Percentiles rank a stretch among this genome's conserved stretches.
These are phyloP conservation scores for Thereuonema tuberculata DNA, from an alignment of 1,140 invertebrate genomes.

Conservation along the genomic window DNA sequence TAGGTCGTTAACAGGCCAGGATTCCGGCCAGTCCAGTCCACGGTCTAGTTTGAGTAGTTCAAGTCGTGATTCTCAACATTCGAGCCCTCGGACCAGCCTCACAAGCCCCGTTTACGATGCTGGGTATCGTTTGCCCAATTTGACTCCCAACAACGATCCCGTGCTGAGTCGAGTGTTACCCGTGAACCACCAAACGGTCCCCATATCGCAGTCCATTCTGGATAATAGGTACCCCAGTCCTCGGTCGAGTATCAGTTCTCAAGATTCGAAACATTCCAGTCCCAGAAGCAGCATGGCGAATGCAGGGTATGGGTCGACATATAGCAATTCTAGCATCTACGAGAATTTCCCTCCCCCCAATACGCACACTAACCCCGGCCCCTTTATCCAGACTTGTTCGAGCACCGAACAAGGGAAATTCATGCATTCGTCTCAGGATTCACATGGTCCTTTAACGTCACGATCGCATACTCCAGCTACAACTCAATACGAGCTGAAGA, in stretches of 20 bases:
- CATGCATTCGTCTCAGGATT: no score
- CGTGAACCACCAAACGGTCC: slow-evolving; percentile 30
- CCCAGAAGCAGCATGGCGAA: slow-evolving; percentile 34
- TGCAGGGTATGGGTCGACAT: slow-evolving; percentile 15
- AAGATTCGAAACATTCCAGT: slow-evolving; percentile 39
- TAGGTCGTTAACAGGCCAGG: slow-evolving; percentile 8
- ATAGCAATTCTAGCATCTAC: slow-evolving; percentile 25
- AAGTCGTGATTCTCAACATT: slow-evolving; percentile 42
- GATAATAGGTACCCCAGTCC: slow-evolving; percentile 36
- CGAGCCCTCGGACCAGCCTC: slow-evolving; percentile 42
- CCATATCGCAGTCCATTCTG: slow-evolving; percentile 27
- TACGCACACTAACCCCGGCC: background rate
- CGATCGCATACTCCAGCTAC: background rate
- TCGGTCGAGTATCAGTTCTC: slow-evolving; percentile 36
- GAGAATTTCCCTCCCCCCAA: slow-evolving; percentile 40
- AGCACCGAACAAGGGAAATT: no score
- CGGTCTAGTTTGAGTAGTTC: slow-evolving; percentile 43
- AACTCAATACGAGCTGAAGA: slow-evolving; percentile 9
- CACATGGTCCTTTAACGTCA: slow-evolving; percentile 12
- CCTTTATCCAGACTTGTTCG: background rate
- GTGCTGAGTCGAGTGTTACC: background rate
- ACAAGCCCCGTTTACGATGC: slow-evolving; percentile 24
- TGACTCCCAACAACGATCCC: background rate
- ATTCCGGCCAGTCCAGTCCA: slow-evolving; percentile 37
- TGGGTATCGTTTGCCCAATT: slow-evolving; percentile 54